These are phyloP conservation scores for Nemoura dubitans DNA, from an alignment of 2,888 invertebrate species.

Conservation along the genomic window DNA sequence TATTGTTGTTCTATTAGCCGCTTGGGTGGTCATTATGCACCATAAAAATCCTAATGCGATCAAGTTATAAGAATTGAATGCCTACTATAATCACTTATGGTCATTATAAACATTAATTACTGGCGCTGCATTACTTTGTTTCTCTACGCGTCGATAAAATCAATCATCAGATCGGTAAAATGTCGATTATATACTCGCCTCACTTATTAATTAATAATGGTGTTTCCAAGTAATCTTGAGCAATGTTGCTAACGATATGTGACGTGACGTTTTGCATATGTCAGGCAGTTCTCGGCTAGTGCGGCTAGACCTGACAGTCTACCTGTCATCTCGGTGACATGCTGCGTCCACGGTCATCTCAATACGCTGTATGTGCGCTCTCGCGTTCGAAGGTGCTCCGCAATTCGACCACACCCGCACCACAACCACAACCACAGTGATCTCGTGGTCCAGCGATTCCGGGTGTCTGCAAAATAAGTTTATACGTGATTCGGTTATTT, in stretches of 20 bases:
- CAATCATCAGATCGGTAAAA: background rate
- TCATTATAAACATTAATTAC: background rate
- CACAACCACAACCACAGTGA: background rate
- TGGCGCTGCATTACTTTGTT: background rate
- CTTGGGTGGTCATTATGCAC: background rate
- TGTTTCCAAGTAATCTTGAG: background rate
- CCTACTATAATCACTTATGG: background rate
- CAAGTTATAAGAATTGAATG: background rate
- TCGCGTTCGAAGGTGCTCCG: background rate
- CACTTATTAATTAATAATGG: background rate
- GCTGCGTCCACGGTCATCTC: background rate
- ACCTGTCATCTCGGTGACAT: background rate
- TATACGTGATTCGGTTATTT: background rate
- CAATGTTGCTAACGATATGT: background rate
- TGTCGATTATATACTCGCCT: background rate
- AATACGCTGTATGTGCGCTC: background rate
- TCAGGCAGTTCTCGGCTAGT: background rate
- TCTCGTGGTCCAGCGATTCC: background rate
- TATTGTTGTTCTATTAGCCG: background rate
- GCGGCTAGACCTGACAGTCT: background rate
- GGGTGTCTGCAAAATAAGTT: background rate
- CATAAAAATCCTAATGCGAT: background rate
- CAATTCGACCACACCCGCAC: background rate
- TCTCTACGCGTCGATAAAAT: background rate
- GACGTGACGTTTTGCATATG: background rate